Evolutionary conservation across 2,888 invertebrate genomes (phyloP).

Genomic region (Mesodorylaimus sp.): DNA sequence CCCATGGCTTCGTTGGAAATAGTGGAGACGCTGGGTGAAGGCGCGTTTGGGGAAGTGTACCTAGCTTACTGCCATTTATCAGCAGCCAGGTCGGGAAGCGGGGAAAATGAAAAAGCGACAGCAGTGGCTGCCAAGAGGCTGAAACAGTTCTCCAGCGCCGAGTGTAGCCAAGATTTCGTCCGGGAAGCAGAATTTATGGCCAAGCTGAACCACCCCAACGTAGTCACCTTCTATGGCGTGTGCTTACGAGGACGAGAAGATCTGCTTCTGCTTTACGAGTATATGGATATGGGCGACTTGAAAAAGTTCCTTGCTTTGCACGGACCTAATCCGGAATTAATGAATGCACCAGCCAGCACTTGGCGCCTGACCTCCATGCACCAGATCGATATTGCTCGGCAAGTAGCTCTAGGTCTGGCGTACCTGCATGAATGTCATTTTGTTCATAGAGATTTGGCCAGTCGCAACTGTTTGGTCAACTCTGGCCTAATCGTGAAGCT

Average conservation of each 20-base stretch:
- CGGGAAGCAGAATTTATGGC: conserved; percentile 84
- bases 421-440: conserved; percentile 59
- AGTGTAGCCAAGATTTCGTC: conserved; percentile 75
- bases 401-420: conserved; percentile 52
- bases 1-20: no score
- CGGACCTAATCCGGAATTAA: conserved; percentile 18
- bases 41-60: no score
- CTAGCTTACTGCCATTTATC: no score
- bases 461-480: conserved; percentile 84
- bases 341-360: conserved; percentile 42
- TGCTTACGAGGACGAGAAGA: conserved; percentile 72
- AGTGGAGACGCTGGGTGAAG: no score
- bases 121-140: no score
- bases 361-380: conserved; percentile 82
- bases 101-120: no score
- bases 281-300: conserved; percentile 85
- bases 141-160: no score
- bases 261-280: conserved; percentile 87
- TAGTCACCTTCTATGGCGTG: conserved; percentile 79
- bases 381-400: conserved; percentile 65
- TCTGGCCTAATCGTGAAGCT: conserved; percentile 84
- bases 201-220: conserved; percentile 79
- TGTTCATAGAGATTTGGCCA: conserved; percentile 85
- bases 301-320: conserved; percentile 55
- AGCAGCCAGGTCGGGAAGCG: no score